phyloP scores from a whole-genome alignment of 2,888 invertebrate species.

The Diplolepis rosae region DNA sequence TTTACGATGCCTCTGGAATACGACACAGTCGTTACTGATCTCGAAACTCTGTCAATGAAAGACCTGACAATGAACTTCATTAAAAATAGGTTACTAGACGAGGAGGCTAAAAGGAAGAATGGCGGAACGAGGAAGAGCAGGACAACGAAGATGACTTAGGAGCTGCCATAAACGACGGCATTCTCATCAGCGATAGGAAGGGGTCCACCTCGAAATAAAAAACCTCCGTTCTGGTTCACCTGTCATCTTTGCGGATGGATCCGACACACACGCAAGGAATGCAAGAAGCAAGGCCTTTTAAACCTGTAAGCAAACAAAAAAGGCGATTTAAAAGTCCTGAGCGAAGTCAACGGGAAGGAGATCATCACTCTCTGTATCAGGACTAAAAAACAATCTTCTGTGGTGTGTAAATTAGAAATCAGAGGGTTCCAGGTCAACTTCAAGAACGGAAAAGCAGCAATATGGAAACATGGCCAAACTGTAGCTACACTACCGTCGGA shows the following conservation, averaged over 20 bases:
- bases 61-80: constrained; percentile 46
- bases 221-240: constrained; percentile 26
- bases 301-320: constrained; percentile 11
- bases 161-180: constrained; percentile 17
- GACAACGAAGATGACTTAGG: background rate
- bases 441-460: constrained; percentile 50
- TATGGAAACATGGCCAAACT: no score
- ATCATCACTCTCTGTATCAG: no score
- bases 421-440: constrained; percentile 50
- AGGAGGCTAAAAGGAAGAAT: constrained; percentile 42
- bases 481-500: no score
- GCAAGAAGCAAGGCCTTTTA: constrained; percentile 26
- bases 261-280: constrained; percentile 23
- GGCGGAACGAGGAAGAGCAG: background rate
- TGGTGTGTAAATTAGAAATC: constrained; percentile 49
- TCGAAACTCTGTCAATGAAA: constrained; percentile 49
- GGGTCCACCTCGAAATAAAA: background rate
- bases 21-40: constrained; percentile 45
- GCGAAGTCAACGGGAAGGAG: background rate
- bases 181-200: constrained; percentile 1
- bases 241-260: constrained; percentile 14
- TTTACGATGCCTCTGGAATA: constrained; percentile 47
- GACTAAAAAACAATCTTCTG: constrained; percentile 38
- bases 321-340: constrained; percentile 30
- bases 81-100: constrained; percentile 51